Base-by-base conservation (phyloP, 2,113 vertebrate genomes). In the Brienomyrus longianalis region DNA sequence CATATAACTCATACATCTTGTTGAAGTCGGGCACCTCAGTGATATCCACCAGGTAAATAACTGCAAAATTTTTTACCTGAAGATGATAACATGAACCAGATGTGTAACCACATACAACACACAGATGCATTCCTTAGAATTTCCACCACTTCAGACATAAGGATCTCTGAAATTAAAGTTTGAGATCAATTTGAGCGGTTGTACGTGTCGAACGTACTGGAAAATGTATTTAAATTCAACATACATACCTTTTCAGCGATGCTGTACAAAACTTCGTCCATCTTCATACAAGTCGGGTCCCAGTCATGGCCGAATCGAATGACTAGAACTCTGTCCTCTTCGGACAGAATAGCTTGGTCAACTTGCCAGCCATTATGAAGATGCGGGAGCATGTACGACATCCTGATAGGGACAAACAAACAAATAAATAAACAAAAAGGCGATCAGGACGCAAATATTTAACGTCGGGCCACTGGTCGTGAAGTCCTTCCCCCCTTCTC, bases 11-110 rank as follows among this genome's bases (percentile, higher is more conserved):
- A 0, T 99, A 99, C 98, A 99, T 99, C 94, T 99, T 99, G 95
- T 99, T 99, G 95, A 99, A 99, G 93, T 99, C 98, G 17, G 98
- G 98, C 48, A 99, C 98, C 95, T 99, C 98, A 5, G 98, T 99
- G 92, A 99, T 99, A 92, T 99, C 98, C 95, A 99, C 98, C 74
- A 99, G 96, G 92, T 99, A 99, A 95, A 98, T 98, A 89, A 99
- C 98, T 10, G 98, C 98, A 95, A 99, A 99, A 89, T 99, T 99
- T 95, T 99, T 99, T 23, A 99, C 98, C 98, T 99, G 92, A 77
- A 83, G 87, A 91, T 89, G 89, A 70, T 91, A 31, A 93, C 92
- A 39, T 31, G 15, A 35, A 43, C 43, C 35, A 80, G 74, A 80
- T 43, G 39, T 43, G 17, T 17, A 39, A 77, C 31, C 70, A 88